Evolutionary conservation across 2,113 vertebrate species (phyloP), one percentile per base, ranked within the genome.

Genomic region (Egretta garzetta): DNA sequence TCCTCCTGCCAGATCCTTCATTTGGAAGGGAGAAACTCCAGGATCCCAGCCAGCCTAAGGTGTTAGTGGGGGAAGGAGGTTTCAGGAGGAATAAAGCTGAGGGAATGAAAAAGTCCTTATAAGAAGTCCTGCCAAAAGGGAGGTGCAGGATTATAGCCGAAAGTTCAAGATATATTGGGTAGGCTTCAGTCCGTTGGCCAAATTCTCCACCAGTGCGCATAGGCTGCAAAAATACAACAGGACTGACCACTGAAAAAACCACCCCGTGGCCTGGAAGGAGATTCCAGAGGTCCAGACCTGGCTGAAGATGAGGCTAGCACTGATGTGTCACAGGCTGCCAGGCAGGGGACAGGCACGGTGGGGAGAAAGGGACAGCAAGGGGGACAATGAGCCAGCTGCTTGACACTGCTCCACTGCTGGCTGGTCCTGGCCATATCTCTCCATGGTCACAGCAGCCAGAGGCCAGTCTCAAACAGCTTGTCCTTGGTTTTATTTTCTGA

Each of bases 1-100:
- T 87, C 14, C 63, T 95, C 33, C 74, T 96, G 81, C 91, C 95
- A 96, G 95, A 71, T 5, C 80, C n/a, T 90, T 93, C 50, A 0
- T 80, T 96, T 94, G 84, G 91, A 97, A 94, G 37, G 4, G 76
- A 94, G 80, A 85, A 88, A 93, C 50, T 74, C 75, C 93, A 94
- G 81, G 87, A 94, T 74, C 81, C n/a, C 71, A 83, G 94, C 96
- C 95, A 97, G 91, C 10, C 62, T 21, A 90, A 94, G 95, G 95
- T 96, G 95, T 93, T 93, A 80, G 71, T 88, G 79, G 84, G 80
- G 75, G 68, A 91, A 94, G 37, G 91, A 96, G 81, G 8, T 55
- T 97, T 85, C 71, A 77, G 43, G 39, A 91, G 81, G 43, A 93
- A 90, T 66, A 91, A 86, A 55, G 47, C 63, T 74, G 33, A n/a